Evolutionary conservation across 2,888 invertebrate species (phyloP).

Genomic region (Leuctra nigra): DNA sequence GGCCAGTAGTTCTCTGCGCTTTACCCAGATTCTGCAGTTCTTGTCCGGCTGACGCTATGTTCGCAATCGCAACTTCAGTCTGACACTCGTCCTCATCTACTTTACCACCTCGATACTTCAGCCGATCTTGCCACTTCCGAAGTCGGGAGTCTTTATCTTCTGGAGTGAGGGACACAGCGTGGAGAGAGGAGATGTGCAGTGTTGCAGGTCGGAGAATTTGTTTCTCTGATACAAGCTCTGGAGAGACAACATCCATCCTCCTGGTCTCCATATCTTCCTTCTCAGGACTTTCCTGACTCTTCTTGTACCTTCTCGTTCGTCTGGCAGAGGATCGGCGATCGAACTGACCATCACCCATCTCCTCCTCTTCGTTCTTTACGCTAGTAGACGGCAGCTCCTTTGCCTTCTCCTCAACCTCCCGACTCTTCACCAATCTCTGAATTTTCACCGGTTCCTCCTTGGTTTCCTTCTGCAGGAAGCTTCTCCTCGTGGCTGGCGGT

Average conservation of each 20-base stretch:
- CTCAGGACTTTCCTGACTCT: constrained; percentile 41
- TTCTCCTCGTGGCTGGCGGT: constrained; percentile 70
- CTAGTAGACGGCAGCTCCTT: not conserved
- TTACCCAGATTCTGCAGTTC: constrained; percentile 43
- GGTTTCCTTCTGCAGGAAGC: constrained; percentile 45
- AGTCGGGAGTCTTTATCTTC: constrained; percentile 55
- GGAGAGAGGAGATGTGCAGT: constrained; percentile 36
- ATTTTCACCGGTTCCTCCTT: not conserved
- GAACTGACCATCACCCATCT: constrained; percentile 56
- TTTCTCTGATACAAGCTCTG: constrained; percentile 45
- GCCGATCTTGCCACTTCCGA: constrained; percentile 63
- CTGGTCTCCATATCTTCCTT: constrained; percentile 41
- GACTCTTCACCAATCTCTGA: not conserved
- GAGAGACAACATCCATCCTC: constrained; percentile 36
- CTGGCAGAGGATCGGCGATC: constrained; percentile 77
- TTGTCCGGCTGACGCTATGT: constrained; percentile 40
- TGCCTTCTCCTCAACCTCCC: not conserved
- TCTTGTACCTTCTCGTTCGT: constrained; percentile 73
- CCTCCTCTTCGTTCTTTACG: constrained; percentile 23
- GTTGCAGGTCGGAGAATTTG: constrained; percentile 47
- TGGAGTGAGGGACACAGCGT: constrained; percentile 35
- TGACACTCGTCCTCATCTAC: constrained; percentile 35
- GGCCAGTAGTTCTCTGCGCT: constrained; percentile 38
- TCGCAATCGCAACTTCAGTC: constrained; percentile 39
- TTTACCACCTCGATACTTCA: constrained; percentile 45